Evolutionary conservation across 2,113 vertebrate species (phyloP).

Genomic region (Peromyscus polionotus): DNA sequence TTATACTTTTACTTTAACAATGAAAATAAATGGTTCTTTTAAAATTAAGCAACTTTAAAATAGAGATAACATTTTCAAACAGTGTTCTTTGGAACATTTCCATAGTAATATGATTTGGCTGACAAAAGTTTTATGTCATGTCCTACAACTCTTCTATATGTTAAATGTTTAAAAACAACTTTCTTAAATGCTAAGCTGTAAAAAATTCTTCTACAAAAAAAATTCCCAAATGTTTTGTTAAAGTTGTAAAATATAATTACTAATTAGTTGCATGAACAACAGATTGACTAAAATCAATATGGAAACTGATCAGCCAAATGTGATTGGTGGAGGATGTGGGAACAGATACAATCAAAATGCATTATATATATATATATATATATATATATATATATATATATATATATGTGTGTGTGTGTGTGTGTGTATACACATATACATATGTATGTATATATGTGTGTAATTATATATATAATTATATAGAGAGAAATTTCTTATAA

Average conservation of each 20-base stretch:
- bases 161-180: background rate
- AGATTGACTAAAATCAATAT: slow-evolving; percentile 9
- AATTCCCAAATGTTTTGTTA: background rate
- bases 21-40: background rate
- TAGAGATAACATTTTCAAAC: slow-evolving; percentile 19
- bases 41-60: background rate
- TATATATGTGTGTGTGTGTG: no score
- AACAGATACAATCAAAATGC: background rate
- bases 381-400: no score
- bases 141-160: background rate
- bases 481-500: background rate
- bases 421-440: no score
- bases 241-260: slow-evolving; percentile 6
- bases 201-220: background rate
- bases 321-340: background rate
- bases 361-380: no score
- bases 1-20: slow-evolving; percentile 25
- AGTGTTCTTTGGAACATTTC: background rate
- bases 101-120: background rate
- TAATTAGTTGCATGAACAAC: background rate
- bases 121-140: background rate
- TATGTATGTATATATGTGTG: no score
- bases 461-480: no score
- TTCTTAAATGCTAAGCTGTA: slow-evolving; percentile 11
- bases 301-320: slow-evolving; percentile 10